Evolutionary conservation across 2,888 invertebrate species (phyloP).

Genomic region (Macrophya alboannulata): DNA sequence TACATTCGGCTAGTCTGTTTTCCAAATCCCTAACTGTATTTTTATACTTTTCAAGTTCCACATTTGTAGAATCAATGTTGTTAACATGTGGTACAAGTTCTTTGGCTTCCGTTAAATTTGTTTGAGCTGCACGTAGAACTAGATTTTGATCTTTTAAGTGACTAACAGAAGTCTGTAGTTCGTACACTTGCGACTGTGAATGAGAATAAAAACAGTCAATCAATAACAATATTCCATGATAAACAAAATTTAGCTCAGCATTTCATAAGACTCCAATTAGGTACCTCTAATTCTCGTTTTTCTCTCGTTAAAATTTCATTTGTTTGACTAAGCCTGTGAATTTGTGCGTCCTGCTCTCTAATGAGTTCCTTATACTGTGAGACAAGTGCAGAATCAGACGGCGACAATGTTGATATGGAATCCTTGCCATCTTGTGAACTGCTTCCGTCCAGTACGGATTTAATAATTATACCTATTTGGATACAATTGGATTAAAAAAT

Average conservation of each 20-base stretch:
- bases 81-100: slow-evolving; percentile 54
- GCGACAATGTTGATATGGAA: slow-evolving; percentile 67
- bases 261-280: neutral
- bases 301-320: slow-evolving; percentile 70
- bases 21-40: slow-evolving; percentile 71
- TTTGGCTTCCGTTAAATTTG: slow-evolving; percentile 67
- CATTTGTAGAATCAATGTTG: slow-evolving; percentile 63
- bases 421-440: slow-evolving; percentile 68
- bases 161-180: slow-evolving; percentile 87
- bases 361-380: slow-evolving; percentile 95
- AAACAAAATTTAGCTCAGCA: neutral
- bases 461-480: slow-evolving; percentile 81
- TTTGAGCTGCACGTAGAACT: slow-evolving; percentile 86
- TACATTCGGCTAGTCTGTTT: slow-evolving; percentile 67
- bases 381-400: slow-evolving; percentile 79
- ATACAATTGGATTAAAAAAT: slow-evolving; percentile 52
- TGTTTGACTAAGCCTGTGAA: slow-evolving; percentile 81
- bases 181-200: slow-evolving; percentile 82
- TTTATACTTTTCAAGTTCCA: slow-evolving; percentile 70
- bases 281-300: slow-evolving; percentile 73
- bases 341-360: slow-evolving; percentile 91
- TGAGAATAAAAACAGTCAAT: neutral
- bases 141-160: slow-evolving; percentile 94
- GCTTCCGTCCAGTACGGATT: slow-evolving; percentile 79
- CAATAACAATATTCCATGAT: neutral